Percentiles rank a stretch among this genome's conserved stretches.
Evolutionary conservation across 2,797 vertebrate genomes (phyloP).

Genomic region (Gymnocypris eckloni): DNA sequence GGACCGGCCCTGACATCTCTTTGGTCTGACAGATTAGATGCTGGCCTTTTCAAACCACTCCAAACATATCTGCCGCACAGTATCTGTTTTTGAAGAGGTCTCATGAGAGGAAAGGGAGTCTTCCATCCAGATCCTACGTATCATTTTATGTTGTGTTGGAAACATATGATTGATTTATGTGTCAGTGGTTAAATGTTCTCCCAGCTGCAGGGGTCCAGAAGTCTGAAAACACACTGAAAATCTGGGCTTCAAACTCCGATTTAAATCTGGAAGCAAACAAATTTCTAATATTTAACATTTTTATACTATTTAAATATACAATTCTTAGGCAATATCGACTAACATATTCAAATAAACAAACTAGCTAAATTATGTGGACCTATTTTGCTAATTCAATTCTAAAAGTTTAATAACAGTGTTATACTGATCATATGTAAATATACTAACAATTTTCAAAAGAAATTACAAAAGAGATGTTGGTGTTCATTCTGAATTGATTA

Average conservation of each 20-base stretch:
- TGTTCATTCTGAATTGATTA: neutral
- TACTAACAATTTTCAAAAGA: neutral
- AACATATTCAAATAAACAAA: neutral
- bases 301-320: neutral
- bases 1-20: constrained; percentile 46
- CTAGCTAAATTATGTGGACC: neutral
- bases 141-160: constrained; percentile 46
- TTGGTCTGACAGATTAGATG: constrained; percentile 48
- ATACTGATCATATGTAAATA: too few species aligned
- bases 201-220: constrained; percentile 39
- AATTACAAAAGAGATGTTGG: neutral
- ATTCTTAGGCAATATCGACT: neutral
- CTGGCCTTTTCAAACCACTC: constrained; percentile 20
- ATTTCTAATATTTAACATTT: neutral
- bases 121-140: neutral
- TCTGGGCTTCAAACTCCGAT: neutral
- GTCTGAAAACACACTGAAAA: neutral
- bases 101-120: constrained; percentile 47
- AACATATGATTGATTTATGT: constrained; percentile 47
- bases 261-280: neutral
- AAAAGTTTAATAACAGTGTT: neutral
- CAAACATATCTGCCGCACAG: constrained; percentile 40
- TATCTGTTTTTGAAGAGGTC: constrained; percentile 48
- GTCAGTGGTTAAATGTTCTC: constrained; percentile 36
- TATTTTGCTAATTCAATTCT: neutral